Base-by-base conservation (phyloP, 2,113 vertebrate genomes). In the Murina feae region DNA sequence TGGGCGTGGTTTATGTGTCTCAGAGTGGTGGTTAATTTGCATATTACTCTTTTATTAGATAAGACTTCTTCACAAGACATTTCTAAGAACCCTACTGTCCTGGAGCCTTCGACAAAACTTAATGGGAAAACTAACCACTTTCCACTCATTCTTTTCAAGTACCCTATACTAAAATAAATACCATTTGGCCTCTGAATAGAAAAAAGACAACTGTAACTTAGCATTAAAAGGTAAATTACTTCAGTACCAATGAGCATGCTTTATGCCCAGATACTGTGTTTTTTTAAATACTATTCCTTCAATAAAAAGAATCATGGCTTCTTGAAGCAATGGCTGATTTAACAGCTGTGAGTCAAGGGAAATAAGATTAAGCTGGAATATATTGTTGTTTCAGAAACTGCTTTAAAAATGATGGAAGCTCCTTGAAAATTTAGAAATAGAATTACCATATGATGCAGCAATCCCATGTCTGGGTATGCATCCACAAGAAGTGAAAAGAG, bases 241-340 rank as follows among this genome's bases (percentile, higher is more conserved):
- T 39, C 17, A 78, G 39, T 37, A 86, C 23, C 30, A 83, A 14
- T 55, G 20, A 82, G 14, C 23, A 93, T 4, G 18, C 3, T 68
- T 53, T 30, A 86, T 32, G 6, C 42, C 9, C 37, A 90, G 42
- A 87, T 65, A 69, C 0, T 72, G 9, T 5, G 53, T 20, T 20
- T 69, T 87, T 89, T 92, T 71, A 95, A 90, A 72, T 35, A 85
- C 21, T 89, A 42, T 51, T 75, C 65, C 65, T 74, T 87, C 63
- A 79, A 75, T 86, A 63, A 80, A 85, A 93, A 94, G 39, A 94
- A 89, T 23, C 10, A 79, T 30, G 51, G 18, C 6, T 89, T 63
- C 32, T 69, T 75, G 55, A n/a, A 84, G 44, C 49, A 90, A 92
- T 0, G 58, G 47, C 6, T 72, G 49, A 86, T 66, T 58, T 30